A percentile compares a stretch with the other conserved stretches of the same genome.
phyloP scores from a whole-genome alignment of 2,888 invertebrate species.

The Pseudococcus longispinus region DNA sequence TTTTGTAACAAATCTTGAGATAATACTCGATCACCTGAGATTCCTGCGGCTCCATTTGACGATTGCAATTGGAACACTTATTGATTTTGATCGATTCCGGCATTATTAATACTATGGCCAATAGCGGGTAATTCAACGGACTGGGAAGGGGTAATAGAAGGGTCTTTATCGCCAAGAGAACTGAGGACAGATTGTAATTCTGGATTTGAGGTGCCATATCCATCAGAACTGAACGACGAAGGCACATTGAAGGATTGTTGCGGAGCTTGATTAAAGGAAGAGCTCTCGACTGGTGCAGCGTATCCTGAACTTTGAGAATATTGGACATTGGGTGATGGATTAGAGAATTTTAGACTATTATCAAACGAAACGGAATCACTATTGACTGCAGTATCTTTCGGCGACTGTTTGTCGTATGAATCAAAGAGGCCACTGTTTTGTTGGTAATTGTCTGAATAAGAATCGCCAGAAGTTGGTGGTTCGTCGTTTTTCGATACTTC shows the following conservation, averaged over 20 bases:
- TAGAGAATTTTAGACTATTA: not conserved
- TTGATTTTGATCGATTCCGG: conserved; percentile 65
- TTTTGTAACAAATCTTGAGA: conserved; percentile 82
- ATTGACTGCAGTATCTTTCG: not conserved
- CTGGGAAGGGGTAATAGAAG: conserved; percentile 60
- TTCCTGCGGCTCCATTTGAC: conserved; percentile 63
- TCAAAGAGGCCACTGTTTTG: not conserved
- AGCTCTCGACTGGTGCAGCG: not conserved
- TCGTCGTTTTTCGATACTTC: conserved; percentile 59
- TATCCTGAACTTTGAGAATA: conserved; percentile 16
- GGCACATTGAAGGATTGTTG: conserved; percentile 55
- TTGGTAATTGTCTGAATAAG: not conserved
- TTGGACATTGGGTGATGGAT: conserved; percentile 7
- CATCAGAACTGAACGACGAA: not conserved
- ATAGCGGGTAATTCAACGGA: conserved; percentile 58
- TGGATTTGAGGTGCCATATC: conserved; percentile 29
- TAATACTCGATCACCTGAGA: conserved; percentile 77
- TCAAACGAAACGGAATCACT: not conserved
- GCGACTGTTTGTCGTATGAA: not conserved
- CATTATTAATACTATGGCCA: not conserved
- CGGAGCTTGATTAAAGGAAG: not conserved
- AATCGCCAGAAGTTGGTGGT: not conserved
- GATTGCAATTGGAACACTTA: conserved; percentile 81
- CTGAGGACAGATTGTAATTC: conserved; percentile 59
- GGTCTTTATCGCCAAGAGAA: conserved; percentile 59